Conservation (phyloP, 1,140 invertebrate genomes). For the Cydia pomonella region DNA sequence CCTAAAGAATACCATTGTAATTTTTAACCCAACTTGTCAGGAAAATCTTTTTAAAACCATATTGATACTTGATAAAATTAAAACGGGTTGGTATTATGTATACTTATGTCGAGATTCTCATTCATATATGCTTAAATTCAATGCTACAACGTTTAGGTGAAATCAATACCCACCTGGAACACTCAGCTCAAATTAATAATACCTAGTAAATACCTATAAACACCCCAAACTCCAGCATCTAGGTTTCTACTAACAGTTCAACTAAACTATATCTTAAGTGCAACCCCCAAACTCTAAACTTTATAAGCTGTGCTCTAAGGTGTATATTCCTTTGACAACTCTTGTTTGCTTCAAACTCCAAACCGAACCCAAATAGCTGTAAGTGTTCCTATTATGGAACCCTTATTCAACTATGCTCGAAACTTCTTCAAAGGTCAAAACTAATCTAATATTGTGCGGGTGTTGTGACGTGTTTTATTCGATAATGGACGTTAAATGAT, state of each 20-base stretch:
- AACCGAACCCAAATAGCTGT: slow-evolving; percentile 1
- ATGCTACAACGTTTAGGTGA: no score
- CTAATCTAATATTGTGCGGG: slow-evolving; percentile 15
- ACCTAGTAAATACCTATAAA: no score
- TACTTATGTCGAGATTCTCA: no score
- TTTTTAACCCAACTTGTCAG: no score
- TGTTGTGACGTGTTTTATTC: not conserved
- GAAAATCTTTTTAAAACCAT: no score
- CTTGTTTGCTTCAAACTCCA: slow-evolving; percentile 2
- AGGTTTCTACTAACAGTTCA: not conserved
- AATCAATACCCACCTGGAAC: no score
- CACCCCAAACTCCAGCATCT: no score
- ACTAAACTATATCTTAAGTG: not conserved
- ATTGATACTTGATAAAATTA: no score
- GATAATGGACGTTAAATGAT: not conserved
- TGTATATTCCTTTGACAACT: slow-evolving; percentile 11
- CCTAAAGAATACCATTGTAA: no score
- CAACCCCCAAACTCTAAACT: not conserved
- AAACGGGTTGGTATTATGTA: no score
- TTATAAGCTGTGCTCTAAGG: not conserved
- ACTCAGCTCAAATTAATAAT: no score
- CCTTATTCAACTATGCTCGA: slow-evolving; percentile 13
- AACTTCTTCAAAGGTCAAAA: slow-evolving; percentile 10
- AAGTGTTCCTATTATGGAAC: slow-evolving; percentile 11
- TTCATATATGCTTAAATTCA: no score